Base-by-base conservation (phyloP, 1,140 invertebrate species). In the Drosophila parabipectinata region DNA sequence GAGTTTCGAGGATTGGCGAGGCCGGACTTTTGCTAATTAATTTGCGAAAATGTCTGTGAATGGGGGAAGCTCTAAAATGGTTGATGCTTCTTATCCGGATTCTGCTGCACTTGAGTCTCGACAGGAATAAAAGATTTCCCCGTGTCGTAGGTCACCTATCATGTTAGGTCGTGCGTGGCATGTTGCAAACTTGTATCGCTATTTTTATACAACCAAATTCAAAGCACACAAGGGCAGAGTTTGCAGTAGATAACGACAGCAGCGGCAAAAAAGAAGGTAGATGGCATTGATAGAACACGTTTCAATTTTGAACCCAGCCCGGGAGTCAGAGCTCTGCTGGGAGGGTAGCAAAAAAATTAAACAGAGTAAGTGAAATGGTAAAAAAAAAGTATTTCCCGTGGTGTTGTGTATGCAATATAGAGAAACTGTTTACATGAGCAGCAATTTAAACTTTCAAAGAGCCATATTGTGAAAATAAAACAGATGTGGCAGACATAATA, bases 271-370 rank as follows among this genome's bases (percentile, higher is more conserved):
- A 68, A 57, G 41, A 63, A 74, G 71, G 47, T 66, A 82, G 90
- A 88, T 91, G 87, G 74, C 41, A 68, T 58, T 81, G 90, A 91
- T 91, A 91, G 78, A 88, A 84, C 90, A 91, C 90, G 90, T 90
- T 91, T 79, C 83, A 90, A 90, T 89, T 90, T 90, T 72, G 50
- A 47, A 61, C 55, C 39, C 48, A 54, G 56, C 34, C 63, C 62
- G 60, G 37, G 53, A 14, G 54, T 7, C n/a, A 21, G 9, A 24
- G 5, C 45, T 32, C 28, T 28, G 7, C 21, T 53, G 30, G 7
- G 7, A 9, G 28, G 61, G 21, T 44, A 14, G 18, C 1, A 56
- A 50, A 56, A 48, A 37, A 37, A 10, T 37, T 37, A n/a, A 4
- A 37, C 34, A 12, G 10, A 37, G 39, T 15, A 15, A 44, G 41